phyloP scores from a whole-genome alignment of 2,888 invertebrate species.

The Andrena camellia region DNA sequence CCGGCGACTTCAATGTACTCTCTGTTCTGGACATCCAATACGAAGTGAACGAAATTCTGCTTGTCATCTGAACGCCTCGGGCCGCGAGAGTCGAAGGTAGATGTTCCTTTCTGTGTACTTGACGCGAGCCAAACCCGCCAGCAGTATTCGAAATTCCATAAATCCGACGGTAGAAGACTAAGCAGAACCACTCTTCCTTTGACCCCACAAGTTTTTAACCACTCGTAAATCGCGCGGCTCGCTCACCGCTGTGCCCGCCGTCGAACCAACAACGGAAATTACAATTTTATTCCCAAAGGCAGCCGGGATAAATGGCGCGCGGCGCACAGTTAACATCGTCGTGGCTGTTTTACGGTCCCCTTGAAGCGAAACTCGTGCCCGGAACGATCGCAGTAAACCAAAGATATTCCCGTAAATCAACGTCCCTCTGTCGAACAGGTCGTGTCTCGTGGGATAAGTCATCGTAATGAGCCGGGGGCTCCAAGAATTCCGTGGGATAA shows the following conservation, averaged over 20 bases:
- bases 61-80: background rate
- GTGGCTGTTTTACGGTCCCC: slow-evolving; percentile 20
- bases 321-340: slow-evolving; percentile 15
- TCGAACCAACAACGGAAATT: slow-evolving; percentile 15
- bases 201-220: slow-evolving; percentile 10
- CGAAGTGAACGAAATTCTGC: background rate
- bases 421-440: background rate
- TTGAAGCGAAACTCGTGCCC: slow-evolving; percentile 10
- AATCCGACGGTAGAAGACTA: background rate
- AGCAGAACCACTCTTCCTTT: background rate
- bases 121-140: background rate
- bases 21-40: background rate
- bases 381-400: slow-evolving; percentile 30
- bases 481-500: slow-evolving; percentile 38
- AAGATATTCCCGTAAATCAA: slow-evolving; percentile 52
- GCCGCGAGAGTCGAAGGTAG: background rate
- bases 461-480: slow-evolving; percentile 44
- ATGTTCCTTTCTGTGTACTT: background rate
- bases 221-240: slow-evolving; percentile 27
- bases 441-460: slow-evolving; percentile 13
- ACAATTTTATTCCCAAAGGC: slow-evolving; percentile 26
- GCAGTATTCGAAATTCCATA: background rate
- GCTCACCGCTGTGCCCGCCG: background rate
- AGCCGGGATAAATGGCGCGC: background rate
- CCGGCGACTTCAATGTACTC: too few species aligned